These are phyloP conservation scores for Cassiopea xamachana DNA, from an alignment of 30 jellyfish, hydroid and myxozoan genomes.

Conservation along the genomic window DNA sequence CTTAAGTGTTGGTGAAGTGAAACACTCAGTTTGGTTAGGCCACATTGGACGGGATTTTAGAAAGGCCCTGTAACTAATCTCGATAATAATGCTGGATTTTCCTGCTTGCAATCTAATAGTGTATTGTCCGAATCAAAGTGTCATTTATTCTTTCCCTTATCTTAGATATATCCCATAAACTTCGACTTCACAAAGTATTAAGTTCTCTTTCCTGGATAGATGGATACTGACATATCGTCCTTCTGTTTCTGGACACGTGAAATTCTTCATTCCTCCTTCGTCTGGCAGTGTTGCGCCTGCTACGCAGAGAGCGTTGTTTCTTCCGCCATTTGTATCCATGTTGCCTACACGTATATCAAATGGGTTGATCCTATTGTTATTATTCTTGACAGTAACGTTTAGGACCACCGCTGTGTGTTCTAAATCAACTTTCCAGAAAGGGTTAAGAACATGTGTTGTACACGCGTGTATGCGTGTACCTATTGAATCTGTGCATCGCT, in stretches of 20 bases:
- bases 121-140: too few species aligned
- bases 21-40: too few species aligned
- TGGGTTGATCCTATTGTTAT: not conserved
- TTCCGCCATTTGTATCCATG: not conserved
- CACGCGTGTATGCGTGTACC: not conserved
- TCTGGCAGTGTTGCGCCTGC: not conserved
- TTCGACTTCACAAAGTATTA: not conserved
- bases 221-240: constrained; percentile 8
- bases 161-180: not conserved
- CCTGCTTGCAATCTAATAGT: too few species aligned
- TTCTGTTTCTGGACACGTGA: constrained; percentile 2
- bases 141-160: too few species aligned
- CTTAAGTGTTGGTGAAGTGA: too few species aligned
- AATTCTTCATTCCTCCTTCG: constrained; percentile 7
- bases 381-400: not conserved
- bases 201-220: not conserved
- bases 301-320: not conserved
- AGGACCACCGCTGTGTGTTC: not conserved
- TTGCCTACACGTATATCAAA: not conserved
- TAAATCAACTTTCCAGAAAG: not conserved
- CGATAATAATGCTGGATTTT: too few species aligned
- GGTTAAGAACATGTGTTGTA: not conserved
- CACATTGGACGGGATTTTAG: too few species aligned
- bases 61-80: too few species aligned
- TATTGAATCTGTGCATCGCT: not conserved